Conservation (phyloP, 2,888 invertebrate species). For the Nematopogon swammerdamellus region DNA sequence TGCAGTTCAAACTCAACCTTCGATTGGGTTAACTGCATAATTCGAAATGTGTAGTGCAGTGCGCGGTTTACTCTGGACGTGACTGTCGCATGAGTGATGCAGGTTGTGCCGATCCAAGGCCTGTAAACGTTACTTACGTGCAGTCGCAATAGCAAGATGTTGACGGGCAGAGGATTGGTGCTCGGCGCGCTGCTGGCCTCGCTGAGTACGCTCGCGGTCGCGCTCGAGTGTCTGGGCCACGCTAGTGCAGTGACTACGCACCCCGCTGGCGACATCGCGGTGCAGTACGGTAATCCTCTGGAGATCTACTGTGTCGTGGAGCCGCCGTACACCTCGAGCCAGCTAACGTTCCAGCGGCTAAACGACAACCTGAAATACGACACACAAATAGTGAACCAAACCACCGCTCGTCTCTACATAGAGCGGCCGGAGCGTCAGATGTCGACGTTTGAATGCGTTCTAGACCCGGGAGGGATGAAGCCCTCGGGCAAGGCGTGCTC, state of each 20-base stretch:
- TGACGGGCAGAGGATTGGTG: not conserved
- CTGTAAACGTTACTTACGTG: not conserved
- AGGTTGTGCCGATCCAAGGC: not conserved
- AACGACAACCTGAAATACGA: constrained; percentile 4
- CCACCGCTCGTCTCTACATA: constrained; percentile 58
- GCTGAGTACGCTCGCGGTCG: not conserved
- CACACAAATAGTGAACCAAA: constrained; percentile 57
- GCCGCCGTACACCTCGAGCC: constrained; percentile 33
- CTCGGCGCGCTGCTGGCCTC: constrained; percentile 1
- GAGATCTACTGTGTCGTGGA: constrained; percentile 62
- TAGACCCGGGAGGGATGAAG: constrained; percentile 19
- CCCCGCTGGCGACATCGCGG: constrained; percentile 54
- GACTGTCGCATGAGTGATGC: no score
- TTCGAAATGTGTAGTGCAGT: no score
- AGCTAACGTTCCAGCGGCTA: constrained; percentile 34
- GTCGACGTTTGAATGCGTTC: constrained; percentile 52
- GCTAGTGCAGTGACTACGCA: constrained; percentile 32
- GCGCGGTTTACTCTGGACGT: no score
- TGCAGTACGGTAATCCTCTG: constrained; percentile 59
- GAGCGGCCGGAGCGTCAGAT: constrained; percentile 50
- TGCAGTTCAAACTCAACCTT: no score
- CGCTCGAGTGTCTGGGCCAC: not conserved
- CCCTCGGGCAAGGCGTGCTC: constrained; percentile 25
- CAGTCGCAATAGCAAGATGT: not conserved
- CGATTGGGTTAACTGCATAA: no score